Conservation (phyloP, 2,888 invertebrate genomes). For the Epinotia bilunana region DNA sequence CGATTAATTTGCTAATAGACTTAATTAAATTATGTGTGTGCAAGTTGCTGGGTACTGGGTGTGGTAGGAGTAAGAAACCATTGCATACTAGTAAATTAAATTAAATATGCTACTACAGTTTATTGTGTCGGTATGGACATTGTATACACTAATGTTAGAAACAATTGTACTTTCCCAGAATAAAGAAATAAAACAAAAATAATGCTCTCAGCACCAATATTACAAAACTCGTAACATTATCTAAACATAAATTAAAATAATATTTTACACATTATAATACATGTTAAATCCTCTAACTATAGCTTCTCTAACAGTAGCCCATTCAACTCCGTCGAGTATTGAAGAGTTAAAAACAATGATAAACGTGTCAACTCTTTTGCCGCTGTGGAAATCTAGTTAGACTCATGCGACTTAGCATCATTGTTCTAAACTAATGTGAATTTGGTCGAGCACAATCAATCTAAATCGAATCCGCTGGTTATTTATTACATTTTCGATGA, state of each 20-base stretch:
- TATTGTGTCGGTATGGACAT: slow-evolving; percentile 28
- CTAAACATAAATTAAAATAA: slow-evolving; percentile 73
- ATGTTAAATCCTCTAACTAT: slow-evolving; percentile 53
- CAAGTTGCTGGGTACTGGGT: slow-evolving; percentile 34
- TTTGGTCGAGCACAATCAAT: neutral
- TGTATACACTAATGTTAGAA: slow-evolving; percentile 31
- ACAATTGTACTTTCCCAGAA: slow-evolving; percentile 34
- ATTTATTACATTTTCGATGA: neutral
- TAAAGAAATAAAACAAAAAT: slow-evolving; percentile 61
- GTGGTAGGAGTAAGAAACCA: slow-evolving; percentile 48
- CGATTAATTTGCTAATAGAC: slow-evolving; percentile 30
- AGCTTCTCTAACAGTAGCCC: slow-evolving; percentile 35
- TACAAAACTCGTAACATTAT: slow-evolving; percentile 66
- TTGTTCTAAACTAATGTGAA: slow-evolving; percentile 1
- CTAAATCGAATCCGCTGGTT: neutral
- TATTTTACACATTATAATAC: slow-evolving; percentile 75
- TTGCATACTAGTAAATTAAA: slow-evolving; percentile 46
- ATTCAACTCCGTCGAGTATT: slow-evolving; percentile 10
- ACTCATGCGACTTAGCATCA: neutral
- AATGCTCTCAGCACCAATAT: slow-evolving; percentile 71
- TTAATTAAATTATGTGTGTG: slow-evolving; percentile 34
- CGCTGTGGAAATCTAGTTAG: neutral
- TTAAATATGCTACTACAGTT: slow-evolving; percentile 36
- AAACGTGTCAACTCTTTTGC: slow-evolving; percentile 12
- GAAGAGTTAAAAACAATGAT: slow-evolving; percentile 9